A percentile compares a stretch with the other conserved stretches of the same genome.
Conservation (phyloP, 2,113 vertebrate genomes). For the Macrotus californicus region DNA sequence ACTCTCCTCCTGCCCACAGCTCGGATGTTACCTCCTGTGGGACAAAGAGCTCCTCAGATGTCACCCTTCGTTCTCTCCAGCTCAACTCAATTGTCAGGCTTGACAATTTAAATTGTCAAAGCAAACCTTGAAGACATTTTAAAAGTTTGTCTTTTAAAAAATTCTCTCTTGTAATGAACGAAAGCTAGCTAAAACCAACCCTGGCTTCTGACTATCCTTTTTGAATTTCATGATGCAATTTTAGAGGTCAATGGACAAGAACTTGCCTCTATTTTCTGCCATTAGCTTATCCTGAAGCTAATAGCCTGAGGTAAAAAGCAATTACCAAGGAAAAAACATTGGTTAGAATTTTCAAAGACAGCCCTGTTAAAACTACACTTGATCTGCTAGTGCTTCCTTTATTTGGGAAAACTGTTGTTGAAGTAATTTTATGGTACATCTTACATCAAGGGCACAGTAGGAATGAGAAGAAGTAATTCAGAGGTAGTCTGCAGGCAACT, state of each 20-base stretch:
- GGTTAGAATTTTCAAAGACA: neutral
- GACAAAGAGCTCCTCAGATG: neutral
- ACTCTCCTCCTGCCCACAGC: neutral
- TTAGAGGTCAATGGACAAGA: neutral
- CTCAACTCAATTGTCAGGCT: neutral
- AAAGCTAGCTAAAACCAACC: neutral
- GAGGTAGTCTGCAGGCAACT: neutral
- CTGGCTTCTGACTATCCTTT: neutral
- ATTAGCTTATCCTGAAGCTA: neutral
- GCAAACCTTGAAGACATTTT: neutral
- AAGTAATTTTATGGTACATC: conserved; percentile 5
- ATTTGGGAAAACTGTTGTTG: conserved; percentile 3
- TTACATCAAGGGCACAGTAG: conserved; percentile 7
- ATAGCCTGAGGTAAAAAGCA: neutral
- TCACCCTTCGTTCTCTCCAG: neutral
- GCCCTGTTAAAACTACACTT: neutral
- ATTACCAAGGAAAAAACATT: neutral
- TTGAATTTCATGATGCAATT: neutral
- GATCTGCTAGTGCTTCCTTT: conserved; percentile 7
- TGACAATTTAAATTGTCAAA: neutral
- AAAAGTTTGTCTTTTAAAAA: neutral
- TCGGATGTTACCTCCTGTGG: neutral
- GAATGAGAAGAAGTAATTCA: neutral
- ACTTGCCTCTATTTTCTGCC: conserved; percentile 9
- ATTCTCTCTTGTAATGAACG: neutral